Evolutionary conservation across 2,888 invertebrate genomes (phyloP), one percentile per base, ranked within the genome.

Genomic region (Podabrus alpinus): DNA sequence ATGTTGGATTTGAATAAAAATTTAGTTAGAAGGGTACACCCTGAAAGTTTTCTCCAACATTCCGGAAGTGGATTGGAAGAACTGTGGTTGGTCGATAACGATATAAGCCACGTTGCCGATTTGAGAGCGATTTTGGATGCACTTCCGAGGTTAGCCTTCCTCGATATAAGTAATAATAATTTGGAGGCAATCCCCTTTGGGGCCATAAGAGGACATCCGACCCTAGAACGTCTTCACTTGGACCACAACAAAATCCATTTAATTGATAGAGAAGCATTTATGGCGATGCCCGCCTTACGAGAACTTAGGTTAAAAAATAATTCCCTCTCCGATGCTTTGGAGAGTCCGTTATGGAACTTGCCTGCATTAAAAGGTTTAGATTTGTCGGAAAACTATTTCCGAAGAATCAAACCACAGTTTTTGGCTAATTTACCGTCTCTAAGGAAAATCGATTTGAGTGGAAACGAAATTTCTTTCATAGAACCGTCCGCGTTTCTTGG

Each of bases 291-390:
- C 0, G 94, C 95, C 0, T 87, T 97, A 59, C 89, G 95, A 80
- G 95, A 96, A 84, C 88, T 97, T 45, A 91, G 95, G 81, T 88
- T 97, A 75, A 91, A 92, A 79, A 96, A 96, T 83, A 97, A 97
- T 85, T 95, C 95, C 2, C 86, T 97, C 24, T 91, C 92, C 1
- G 93, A 94, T 84, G 88, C 92, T 69, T 88, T 93, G 66, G 92
- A 93, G 77, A 90, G 92, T 68, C 95, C 95, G 0, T 92, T 94
- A 83, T 96, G 95, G 95, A 94, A 95, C 88, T 88, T 96, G 64
- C 95, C 95, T 0, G 92, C 93, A 9, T 87, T 96, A 3, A 96
- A 95, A 88, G 96, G 96, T 0, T 87, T 97, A 73, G 96, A 96
- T 87, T 87, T 96, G 59, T 93, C 95, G 0, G 89, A 90, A 74